A percentile compares a stretch with the other conserved stretches of the same genome.
phyloP scores from a whole-genome alignment of 2,113 vertebrate species.

The Xiphias gladius region DNA sequence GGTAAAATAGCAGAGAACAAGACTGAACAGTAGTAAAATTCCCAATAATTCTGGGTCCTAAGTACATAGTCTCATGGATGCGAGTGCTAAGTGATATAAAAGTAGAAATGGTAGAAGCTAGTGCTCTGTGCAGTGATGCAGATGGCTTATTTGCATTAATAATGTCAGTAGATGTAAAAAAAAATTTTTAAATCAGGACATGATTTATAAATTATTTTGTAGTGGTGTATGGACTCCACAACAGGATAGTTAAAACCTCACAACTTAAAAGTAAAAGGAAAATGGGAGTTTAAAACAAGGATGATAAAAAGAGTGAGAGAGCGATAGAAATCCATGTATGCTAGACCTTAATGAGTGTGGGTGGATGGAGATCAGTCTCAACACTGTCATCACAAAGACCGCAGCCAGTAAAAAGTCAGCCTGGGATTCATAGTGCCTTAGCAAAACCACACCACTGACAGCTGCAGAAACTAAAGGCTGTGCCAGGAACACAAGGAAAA shows the following conservation, averaged over 20 bases:
- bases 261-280: slow-evolving; percentile 7
- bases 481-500: slow-evolving; percentile 78
- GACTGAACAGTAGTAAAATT: background rate
- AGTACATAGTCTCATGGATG: background rate
- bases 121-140: slow-evolving; percentile 18
- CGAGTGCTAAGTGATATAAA: slow-evolving; percentile 1
- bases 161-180: slow-evolving; percentile 26
- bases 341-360: slow-evolving; percentile 46
- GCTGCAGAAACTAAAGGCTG: slow-evolving; percentile 70
- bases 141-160: slow-evolving; percentile 42
- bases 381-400: slow-evolving; percentile 71
- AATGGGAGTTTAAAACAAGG: slow-evolving; percentile 15
- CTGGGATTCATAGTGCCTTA: slow-evolving; percentile 64
- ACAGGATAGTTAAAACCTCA: background rate
- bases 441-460: slow-evolving; percentile 73
- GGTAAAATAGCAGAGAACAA: background rate
- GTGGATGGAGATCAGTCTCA: slow-evolving; percentile 61
- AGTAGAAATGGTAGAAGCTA: background rate
- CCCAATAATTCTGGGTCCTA: background rate
- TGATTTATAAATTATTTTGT: slow-evolving; percentile 26
- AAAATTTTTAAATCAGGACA: slow-evolving; percentile 3
- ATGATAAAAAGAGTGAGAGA: slow-evolving; percentile 5
- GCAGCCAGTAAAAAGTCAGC: slow-evolving; percentile 65
- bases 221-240: background rate
- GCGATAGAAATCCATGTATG: slow-evolving; percentile 6